These are phyloP conservation scores for Halichoerus grypus DNA, from an alignment of 2,113 vertebrate species.

Conservation along the genomic window DNA sequence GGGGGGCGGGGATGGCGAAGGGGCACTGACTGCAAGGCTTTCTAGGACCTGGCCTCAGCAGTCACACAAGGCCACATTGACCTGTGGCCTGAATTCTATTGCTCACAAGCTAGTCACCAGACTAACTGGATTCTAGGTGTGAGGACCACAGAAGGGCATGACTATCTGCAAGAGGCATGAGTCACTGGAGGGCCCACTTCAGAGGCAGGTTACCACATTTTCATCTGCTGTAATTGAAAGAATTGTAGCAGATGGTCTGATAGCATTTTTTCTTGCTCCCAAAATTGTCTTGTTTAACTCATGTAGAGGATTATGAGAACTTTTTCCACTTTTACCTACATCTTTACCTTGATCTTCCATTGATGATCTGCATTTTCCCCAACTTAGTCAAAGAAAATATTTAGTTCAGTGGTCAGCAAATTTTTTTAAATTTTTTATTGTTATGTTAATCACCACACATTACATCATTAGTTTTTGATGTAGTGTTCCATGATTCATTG, in stretches of 20 bases:
- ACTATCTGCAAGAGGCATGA: fast-evolving
- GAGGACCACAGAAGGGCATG: fast-evolving
- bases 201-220: background rate
- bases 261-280: background rate
- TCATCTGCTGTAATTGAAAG: background rate
- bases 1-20: background rate
- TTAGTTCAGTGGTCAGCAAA: background rate
- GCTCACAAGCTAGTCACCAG: background rate
- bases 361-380: background rate
- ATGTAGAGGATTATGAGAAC: background rate
- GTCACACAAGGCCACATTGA: background rate
- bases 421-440: background rate
- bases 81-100: background rate
- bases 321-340: background rate
- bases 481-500: too few relatives aligned
- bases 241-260: background rate
- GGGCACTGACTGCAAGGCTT: background rate
- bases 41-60: background rate
- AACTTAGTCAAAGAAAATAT: background rate
- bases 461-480: too few relatives aligned
- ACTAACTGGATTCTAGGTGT: background rate
- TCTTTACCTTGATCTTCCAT: background rate
- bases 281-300: background rate
- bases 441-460: too few relatives aligned
- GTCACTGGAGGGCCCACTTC: background rate